Conservation (phyloP, 2,113 vertebrate genomes). For the Platycercus adscitus region DNA sequence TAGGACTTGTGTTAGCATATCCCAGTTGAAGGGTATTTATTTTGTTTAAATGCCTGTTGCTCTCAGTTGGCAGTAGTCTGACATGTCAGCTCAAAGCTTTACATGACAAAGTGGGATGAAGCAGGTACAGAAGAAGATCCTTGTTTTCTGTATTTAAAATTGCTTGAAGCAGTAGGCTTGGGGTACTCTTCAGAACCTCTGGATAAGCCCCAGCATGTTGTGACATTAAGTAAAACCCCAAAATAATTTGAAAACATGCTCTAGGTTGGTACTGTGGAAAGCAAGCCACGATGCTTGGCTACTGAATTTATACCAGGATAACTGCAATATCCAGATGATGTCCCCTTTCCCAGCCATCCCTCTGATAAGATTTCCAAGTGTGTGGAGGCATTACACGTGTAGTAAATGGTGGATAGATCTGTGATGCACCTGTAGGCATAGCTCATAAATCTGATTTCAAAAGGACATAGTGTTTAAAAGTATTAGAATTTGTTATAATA, state of each 20-base stretch:
- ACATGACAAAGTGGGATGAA: background rate
- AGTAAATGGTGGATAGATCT: background rate
- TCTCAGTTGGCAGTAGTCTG: background rate
- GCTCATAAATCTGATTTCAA: background rate
- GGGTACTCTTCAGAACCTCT: background rate
- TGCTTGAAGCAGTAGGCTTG: background rate
- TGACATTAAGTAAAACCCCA: background rate
- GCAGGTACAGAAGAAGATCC: background rate
- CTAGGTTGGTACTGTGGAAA: background rate
- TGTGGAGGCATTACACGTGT: background rate
- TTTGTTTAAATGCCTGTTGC: background rate
- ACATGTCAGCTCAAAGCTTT: background rate
- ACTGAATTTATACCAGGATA: background rate
- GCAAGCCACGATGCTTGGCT: background rate
- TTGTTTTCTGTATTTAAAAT: background rate
- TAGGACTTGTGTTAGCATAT: background rate
- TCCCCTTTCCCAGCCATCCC: background rate
- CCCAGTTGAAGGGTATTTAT: background rate
- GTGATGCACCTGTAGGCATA: background rate
- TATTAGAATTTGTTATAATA: background rate
- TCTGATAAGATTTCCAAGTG: background rate
- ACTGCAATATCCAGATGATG: background rate
- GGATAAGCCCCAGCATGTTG: accelerated
- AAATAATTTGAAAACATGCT: background rate
- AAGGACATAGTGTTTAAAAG: background rate